A percentile compares a stretch with the other conserved stretches of the same genome.
These are phyloP conservation scores for Pedicia rivosa DNA, from an alignment of 2,888 invertebrate species.

Conservation along the genomic window DNA sequence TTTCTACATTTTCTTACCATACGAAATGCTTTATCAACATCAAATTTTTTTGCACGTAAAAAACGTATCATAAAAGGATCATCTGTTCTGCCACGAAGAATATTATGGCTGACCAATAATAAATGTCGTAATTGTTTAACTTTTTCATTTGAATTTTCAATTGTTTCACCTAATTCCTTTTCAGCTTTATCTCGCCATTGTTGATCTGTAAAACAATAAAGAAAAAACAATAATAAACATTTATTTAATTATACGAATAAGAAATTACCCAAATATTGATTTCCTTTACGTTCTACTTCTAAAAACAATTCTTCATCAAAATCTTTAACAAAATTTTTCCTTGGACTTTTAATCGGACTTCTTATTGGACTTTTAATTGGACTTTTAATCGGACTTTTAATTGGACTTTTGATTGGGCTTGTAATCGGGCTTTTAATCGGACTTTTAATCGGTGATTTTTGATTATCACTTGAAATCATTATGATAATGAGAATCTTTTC, in stretches of 20 bases:
- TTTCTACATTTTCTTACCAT: slow-evolving; percentile 20
- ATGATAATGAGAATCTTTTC: too few species aligned
- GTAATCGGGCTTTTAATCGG: too few species aligned
- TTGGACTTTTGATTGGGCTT: too few species aligned
- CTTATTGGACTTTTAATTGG: too few species aligned
- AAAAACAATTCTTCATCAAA: slow-evolving; percentile 8
- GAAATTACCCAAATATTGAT: slow-evolving; percentile 10
- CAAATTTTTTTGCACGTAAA: slow-evolving; percentile 38
- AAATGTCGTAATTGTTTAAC: slow-evolving; percentile 10
- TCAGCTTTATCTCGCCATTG: slow-evolving; percentile 13
- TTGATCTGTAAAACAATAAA: slow-evolving; percentile 7
- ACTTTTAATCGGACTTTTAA: too few species aligned
- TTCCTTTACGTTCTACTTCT: slow-evolving; percentile 10
- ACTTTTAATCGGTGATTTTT: too few species aligned
- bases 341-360: slow-evolving; percentile 1
- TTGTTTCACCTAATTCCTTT: slow-evolving; percentile 12
- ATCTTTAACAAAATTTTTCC: slow-evolving; percentile 7
- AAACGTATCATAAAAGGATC: slow-evolving; percentile 39
- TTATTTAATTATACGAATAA: not conserved
- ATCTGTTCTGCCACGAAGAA: slow-evolving; percentile 30
- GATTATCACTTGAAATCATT: too few species aligned
- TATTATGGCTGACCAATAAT: slow-evolving; percentile 7
- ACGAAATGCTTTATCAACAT: slow-evolving; percentile 30
- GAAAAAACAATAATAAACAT: not conserved
- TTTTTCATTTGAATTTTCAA: slow-evolving; percentile 8